Evolutionary conservation across 1,140 invertebrate genomes (phyloP).

Genomic region (Drosophila novamexicana): DNA sequence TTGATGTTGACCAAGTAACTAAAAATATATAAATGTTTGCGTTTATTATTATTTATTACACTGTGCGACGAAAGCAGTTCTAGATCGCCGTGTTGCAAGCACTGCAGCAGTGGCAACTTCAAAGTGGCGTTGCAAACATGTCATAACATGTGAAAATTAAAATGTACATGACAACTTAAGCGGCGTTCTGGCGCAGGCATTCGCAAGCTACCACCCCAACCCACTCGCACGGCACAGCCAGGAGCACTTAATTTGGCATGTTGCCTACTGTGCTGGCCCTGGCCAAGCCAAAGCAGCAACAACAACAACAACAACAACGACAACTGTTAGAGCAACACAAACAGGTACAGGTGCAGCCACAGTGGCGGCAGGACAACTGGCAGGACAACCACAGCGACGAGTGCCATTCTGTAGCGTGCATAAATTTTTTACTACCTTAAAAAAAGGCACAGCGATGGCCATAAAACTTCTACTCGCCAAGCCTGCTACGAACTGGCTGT

Average conservation of each 20-base stretch:
- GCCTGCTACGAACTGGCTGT: slow-evolving; percentile 58
- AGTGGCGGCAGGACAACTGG: slow-evolving; percentile 56
- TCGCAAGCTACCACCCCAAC: slow-evolving; percentile 14
- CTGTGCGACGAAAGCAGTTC: slow-evolving; percentile 3
- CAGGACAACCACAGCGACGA: slow-evolving; percentile 44
- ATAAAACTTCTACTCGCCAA: slow-evolving; percentile 63
- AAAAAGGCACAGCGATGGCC: slow-evolving; percentile 54
- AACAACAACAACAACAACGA: slow-evolving; percentile 43
- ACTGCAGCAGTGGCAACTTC: slow-evolving; percentile 45
- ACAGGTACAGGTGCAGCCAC: slow-evolving; percentile 64
- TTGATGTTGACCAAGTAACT: too few species aligned
- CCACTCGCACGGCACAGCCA: slow-evolving; percentile 8
- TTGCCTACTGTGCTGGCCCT: slow-evolving; percentile 51
- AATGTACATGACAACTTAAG: slow-evolving; percentile 81
- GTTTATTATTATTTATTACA: not conserved
- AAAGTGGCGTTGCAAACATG: slow-evolving; percentile 63
- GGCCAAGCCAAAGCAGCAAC: slow-evolving; percentile 44
- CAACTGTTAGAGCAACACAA: slow-evolving; percentile 17
- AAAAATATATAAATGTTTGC: not conserved
- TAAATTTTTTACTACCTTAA: slow-evolving; percentile 64
- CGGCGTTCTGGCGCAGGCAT: slow-evolving; percentile 44
- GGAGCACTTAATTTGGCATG: slow-evolving; percentile 78
- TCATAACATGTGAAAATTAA: slow-evolving; percentile 80
- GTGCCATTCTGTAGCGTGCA: slow-evolving; percentile 65
- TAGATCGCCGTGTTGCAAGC: not conserved